These are phyloP conservation scores for Phasia obesa DNA, from an alignment of 2,888 invertebrate genomes.

Conservation along the genomic window DNA sequence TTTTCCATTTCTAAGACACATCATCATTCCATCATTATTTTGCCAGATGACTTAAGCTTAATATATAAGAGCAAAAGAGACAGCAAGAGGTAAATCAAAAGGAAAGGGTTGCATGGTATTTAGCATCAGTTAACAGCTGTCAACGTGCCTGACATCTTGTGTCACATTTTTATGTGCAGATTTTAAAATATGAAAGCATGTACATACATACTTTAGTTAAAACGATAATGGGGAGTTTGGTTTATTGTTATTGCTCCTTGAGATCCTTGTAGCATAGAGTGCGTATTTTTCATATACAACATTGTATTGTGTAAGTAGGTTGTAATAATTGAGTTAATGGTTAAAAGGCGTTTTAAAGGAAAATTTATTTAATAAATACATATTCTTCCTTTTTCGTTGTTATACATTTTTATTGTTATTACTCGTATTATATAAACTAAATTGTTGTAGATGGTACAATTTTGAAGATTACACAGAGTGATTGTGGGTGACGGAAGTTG, in stretches of 20 bases:
- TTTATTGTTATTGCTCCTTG: slow-evolving; percentile 64
- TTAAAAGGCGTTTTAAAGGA: slow-evolving; percentile 71
- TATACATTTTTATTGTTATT: slow-evolving; percentile 34
- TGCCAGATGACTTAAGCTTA: background rate
- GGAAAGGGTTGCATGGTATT: slow-evolving; percentile 64
- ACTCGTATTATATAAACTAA: slow-evolving; percentile 39
- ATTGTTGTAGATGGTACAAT: slow-evolving; percentile 33
- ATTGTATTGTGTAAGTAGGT: slow-evolving; percentile 65
- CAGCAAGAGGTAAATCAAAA: background rate
- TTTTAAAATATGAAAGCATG: slow-evolving; percentile 35
- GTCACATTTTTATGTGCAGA: slow-evolving; percentile 57
- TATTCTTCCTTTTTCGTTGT: slow-evolving; percentile 16
- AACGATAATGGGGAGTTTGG: slow-evolving; percentile 58
- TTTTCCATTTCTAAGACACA: slow-evolving; percentile 31
- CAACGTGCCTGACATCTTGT: slow-evolving; percentile 71
- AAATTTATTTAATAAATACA: slow-evolving; percentile 69
- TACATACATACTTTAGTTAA: background rate
- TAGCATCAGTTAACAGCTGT: slow-evolving; percentile 70
- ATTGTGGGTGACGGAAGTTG: slow-evolving; percentile 67
- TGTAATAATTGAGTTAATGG: slow-evolving; percentile 71
- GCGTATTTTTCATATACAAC: background rate
- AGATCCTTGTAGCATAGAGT: slow-evolving; percentile 35
- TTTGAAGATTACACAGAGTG: slow-evolving; percentile 1
- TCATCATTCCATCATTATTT: slow-evolving; percentile 40
- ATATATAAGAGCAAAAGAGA: slow-evolving; percentile 25